Conservation (phyloP, 92 coral and sea anemone species). For the Heliopora coerulea region DNA sequence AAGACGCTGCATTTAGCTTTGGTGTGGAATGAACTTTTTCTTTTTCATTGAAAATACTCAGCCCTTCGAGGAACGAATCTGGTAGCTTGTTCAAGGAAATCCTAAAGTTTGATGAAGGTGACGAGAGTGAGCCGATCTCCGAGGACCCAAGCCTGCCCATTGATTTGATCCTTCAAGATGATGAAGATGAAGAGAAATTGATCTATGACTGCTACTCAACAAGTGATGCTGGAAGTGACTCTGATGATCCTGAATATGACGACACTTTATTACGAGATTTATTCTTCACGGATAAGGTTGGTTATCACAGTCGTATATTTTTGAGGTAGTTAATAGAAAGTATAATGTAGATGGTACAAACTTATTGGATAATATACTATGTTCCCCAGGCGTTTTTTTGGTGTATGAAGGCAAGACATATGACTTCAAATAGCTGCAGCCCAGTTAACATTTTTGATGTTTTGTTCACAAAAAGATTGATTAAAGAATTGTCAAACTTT, state of each 20-base stretch:
- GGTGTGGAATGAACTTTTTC: no score
- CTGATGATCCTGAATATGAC: conserved; percentile 83
- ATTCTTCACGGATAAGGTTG: conserved; percentile 75
- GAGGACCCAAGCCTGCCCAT: conserved; percentile 42
- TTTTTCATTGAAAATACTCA: no score
- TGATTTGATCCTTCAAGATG: conserved; percentile 72
- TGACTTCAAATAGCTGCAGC: no score
- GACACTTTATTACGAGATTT: conserved; percentile 84
- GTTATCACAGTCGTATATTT: neutral
- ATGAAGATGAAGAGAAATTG: conserved; percentile 48
- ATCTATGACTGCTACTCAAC: conserved; percentile 52
- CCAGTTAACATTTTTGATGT: no score
- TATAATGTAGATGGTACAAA: no score
- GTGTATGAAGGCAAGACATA: no score
- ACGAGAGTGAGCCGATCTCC: neutral
- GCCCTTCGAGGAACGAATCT: conserved; percentile 56
- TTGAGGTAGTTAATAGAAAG: no score
- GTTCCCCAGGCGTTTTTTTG: no score
- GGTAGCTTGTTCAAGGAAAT: conserved; percentile 81
- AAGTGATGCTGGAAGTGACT: conserved; percentile 72
- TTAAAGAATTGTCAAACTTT: no score
- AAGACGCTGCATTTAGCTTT: no score
- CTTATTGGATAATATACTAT: no score
- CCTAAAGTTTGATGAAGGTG: conserved; percentile 49
- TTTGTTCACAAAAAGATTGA: no score